phyloP scores from a whole-genome alignment of 2,797 vertebrate genomes.

The Geotrypetes seraphini region DNA sequence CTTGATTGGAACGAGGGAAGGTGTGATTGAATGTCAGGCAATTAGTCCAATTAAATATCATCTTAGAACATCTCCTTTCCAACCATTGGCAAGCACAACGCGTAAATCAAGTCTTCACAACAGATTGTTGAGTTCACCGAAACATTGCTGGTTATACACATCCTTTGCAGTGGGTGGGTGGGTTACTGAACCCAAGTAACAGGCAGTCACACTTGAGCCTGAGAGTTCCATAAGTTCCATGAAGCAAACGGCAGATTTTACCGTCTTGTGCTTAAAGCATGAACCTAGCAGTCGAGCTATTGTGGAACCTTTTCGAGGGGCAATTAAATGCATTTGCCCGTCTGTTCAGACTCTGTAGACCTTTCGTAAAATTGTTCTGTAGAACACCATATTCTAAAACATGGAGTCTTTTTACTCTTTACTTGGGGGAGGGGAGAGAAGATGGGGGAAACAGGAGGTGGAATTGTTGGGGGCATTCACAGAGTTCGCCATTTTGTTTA shows the following conservation, averaged over 20 bases:
- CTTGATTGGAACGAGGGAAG: too few relatives aligned
- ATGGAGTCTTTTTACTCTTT: too few relatives aligned
- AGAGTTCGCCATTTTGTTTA: conserved; percentile 29
- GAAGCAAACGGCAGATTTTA: conserved; percentile 33
- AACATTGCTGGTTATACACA: too few relatives aligned
- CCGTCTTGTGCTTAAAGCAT: conserved; percentile 3
- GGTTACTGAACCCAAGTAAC: too few relatives aligned
- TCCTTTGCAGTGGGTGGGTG: too few relatives aligned
- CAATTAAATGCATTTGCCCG: conserved; percentile 34
- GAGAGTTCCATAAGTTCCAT: conserved; percentile 40
- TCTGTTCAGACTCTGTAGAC: conserved; percentile 19
- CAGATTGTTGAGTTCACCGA: too few relatives aligned
- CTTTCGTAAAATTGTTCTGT: conserved; percentile 15
- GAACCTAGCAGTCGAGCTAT: not conserved
- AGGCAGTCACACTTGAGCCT: conserved; percentile 24
- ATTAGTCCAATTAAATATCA: too few relatives aligned
- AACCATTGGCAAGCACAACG: too few relatives aligned
- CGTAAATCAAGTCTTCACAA: too few relatives aligned
- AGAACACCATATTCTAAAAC: conserved; percentile 30
- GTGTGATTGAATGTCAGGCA: too few relatives aligned
- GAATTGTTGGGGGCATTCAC: conserved; percentile 14
- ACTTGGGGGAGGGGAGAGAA: conserved; percentile 2
- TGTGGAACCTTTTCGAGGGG: conserved; percentile 15
- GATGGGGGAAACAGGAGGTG: not conserved
- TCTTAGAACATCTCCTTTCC: too few relatives aligned